A percentile compares a stretch with the other conserved stretches of the same genome.
Evolutionary conservation across 2,888 invertebrate genomes (phyloP).

Genomic region (Eupithecia inturbata): DNA sequence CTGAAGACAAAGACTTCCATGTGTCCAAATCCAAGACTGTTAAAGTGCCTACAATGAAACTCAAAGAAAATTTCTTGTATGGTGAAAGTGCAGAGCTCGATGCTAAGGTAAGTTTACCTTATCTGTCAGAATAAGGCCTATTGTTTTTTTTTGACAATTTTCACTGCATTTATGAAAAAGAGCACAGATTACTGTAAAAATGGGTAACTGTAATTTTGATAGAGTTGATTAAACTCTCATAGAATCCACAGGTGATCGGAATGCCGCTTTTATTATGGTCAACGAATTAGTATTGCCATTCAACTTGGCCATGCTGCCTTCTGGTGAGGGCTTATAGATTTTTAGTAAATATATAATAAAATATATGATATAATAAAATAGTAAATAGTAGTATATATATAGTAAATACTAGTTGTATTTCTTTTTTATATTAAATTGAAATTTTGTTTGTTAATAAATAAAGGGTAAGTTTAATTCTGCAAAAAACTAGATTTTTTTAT

Average conservation of each 20-base stretch:
- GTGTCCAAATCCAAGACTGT: background rate
- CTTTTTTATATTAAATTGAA: too few species aligned
- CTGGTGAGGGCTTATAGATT: too few species aligned
- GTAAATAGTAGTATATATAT: too few species aligned
- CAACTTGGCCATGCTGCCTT: background rate
- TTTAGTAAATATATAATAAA: too few species aligned
- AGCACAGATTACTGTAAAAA: background rate
- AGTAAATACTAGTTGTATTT: too few species aligned
- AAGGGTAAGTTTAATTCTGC: background rate
- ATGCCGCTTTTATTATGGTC: background rate
- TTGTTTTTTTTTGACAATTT: background rate
- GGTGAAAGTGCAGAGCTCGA: slow-evolving; percentile 6
- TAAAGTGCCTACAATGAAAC: background rate
- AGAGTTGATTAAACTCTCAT: background rate
- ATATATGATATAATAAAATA: too few species aligned
- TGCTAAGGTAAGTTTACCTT: slow-evolving; percentile 1
- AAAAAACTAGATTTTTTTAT: background rate
- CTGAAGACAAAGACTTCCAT: background rate
- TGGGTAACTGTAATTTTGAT: background rate
- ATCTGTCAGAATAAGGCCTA: background rate
- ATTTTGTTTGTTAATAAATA: too few species aligned
- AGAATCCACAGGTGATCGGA: background rate
- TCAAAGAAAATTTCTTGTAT: background rate
- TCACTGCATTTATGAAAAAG: background rate
- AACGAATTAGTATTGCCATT: background rate